Conservation (phyloP, 2,888 invertebrate species). For the Apantesis nais region DNA sequence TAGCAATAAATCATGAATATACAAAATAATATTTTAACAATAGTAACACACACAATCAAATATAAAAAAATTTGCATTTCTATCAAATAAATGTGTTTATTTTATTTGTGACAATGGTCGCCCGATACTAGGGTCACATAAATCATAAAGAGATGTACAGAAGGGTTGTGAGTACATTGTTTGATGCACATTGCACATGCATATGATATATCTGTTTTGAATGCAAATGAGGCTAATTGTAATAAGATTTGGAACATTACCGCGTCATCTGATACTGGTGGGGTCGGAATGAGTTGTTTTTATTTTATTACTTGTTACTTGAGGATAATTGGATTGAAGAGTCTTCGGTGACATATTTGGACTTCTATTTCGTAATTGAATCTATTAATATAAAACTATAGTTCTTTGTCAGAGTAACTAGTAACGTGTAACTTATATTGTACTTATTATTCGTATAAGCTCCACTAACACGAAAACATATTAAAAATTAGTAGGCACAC, state of each 20-base stretch:
- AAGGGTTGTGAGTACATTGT: slow-evolving; percentile 53
- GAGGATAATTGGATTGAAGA: slow-evolving; percentile 27
- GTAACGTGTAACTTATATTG: neutral
- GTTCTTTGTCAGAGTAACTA: neutral
- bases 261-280: slow-evolving; percentile 49
- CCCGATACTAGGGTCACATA: slow-evolving; percentile 69
- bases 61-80: slow-evolving; percentile 68
- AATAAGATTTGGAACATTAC: slow-evolving; percentile 71
- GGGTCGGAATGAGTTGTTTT: slow-evolving; percentile 42
- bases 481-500: slow-evolving; percentile 55
- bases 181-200: slow-evolving; percentile 66
- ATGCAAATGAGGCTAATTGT: slow-evolving; percentile 83
- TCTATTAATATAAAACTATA: neutral
- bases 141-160: slow-evolving; percentile 79
- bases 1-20: slow-evolving; percentile 43
- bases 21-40: slow-evolving; percentile 46
- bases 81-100: slow-evolving; percentile 67
- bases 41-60: slow-evolving; percentile 48
- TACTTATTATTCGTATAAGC: neutral
- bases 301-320: slow-evolving; percentile 50
- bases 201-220: slow-evolving; percentile 73
- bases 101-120: slow-evolving; percentile 59
- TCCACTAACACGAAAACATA: slow-evolving; percentile 36
- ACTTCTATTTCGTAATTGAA: slow-evolving; percentile 12
- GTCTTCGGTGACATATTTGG: slow-evolving; percentile 17